phyloP scores from a whole-genome alignment of 2,888 invertebrate species.

The Eupeodes latifasciatus region DNA sequence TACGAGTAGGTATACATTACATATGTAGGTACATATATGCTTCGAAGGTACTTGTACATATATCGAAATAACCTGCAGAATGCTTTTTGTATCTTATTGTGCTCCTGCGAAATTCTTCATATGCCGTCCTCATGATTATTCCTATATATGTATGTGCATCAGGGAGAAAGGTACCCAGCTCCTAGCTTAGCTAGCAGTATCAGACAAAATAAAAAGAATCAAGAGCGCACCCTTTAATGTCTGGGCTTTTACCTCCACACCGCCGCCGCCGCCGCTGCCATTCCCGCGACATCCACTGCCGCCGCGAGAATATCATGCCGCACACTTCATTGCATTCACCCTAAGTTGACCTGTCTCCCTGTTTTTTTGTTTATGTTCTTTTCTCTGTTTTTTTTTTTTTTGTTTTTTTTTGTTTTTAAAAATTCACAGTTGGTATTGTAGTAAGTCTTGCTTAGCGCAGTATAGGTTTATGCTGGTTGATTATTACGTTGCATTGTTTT shows the following conservation, averaged over 20 bases:
- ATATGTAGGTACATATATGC: background rate
- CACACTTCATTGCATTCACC: conserved; percentile 69
- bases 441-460: conserved; percentile 56
- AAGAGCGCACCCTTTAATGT: conserved; percentile 63
- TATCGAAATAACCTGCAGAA: conserved; percentile 37
- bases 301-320: conserved; percentile 56
- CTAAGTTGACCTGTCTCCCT: conserved; percentile 70
- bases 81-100: conserved; percentile 59
- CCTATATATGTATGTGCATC: conserved; percentile 16
- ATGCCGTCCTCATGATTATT: conserved; percentile 46
- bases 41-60: background rate
- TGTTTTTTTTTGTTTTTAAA: conserved; percentile 15
- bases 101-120: conserved; percentile 52
- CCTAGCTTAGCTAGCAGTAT: conserved; percentile 28
- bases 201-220: conserved; percentile 42
- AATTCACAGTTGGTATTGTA: conserved; percentile 54
- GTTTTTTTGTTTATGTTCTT: background rate
- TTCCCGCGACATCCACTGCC: no score
- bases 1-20: no score
- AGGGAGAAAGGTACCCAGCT: conserved; percentile 30
- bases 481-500: conserved; percentile 53
- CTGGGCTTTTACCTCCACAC: conserved; percentile 45
- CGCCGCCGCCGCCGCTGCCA: background rate
- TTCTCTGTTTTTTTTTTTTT: background rate
- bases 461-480: conserved; percentile 22